A percentile compares a stretch with the other conserved stretches of the same genome.
phyloP scores from a whole-genome alignment of 2,797 vertebrate genomes.

The Siniperca scherzeri region DNA sequence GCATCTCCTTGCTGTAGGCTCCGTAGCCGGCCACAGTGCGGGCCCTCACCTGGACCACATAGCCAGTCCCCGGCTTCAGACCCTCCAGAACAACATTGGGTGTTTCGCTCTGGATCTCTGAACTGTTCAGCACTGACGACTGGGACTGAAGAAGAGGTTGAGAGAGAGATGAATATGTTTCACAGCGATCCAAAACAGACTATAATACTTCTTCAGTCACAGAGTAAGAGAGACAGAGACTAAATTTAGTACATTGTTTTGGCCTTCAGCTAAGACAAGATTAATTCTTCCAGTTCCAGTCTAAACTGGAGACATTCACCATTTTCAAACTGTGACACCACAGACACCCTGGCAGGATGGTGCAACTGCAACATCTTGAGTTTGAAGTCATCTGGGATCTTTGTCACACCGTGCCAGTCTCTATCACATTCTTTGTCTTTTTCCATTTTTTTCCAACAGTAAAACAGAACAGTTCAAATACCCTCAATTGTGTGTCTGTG shows the following conservation, averaged over 20 bases:
- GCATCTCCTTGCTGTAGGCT: slow-evolving; percentile 96
- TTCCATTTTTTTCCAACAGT: not conserved
- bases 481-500: not conserved
- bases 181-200: slow-evolving; percentile 9
- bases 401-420: not conserved
- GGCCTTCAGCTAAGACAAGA: slow-evolving; percentile 38
- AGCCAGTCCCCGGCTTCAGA: slow-evolving; percentile 91
- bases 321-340: slow-evolving; percentile 23
- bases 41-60: slow-evolving; percentile 94
- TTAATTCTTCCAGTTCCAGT: slow-evolving; percentile 27
- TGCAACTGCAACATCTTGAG: slow-evolving; percentile 6
- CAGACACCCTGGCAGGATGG: slow-evolving; percentile 10
- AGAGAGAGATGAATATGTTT: slow-evolving; percentile 40
- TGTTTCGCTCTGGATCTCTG: slow-evolving; percentile 90
- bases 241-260: slow-evolving; percentile 32
- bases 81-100: slow-evolving; percentile 92
- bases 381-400: not conserved
- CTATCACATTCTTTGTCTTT: not conserved
- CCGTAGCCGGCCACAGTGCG: slow-evolving; percentile 93
- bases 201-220: slow-evolving; percentile 29
- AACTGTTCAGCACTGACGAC: slow-evolving; percentile 90
- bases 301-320: slow-evolving; percentile 33
- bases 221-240: slow-evolving; percentile 20
- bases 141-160: slow-evolving; percentile 83
- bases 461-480: not conserved